These are phyloP conservation scores for Rhysida immarginata DNA, from an alignment of 1,140 invertebrate genomes.

Conservation along the genomic window DNA sequence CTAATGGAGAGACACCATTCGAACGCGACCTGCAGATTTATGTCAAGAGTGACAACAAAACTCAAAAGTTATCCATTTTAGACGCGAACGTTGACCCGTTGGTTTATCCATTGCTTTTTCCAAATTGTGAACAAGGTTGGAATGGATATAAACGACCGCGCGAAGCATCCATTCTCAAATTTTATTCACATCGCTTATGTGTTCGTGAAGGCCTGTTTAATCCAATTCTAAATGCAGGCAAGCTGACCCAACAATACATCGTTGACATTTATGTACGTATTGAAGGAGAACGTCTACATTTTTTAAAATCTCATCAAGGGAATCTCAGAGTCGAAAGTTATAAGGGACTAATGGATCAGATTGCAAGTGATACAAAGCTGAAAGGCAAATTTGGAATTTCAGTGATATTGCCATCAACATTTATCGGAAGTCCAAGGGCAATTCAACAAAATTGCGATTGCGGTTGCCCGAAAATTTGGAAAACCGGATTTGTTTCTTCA, in stretches of 20 bases:
- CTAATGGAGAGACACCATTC: neutral
- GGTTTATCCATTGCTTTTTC: neutral
- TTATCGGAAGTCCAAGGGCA: too few relatives aligned
- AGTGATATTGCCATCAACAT: too few relatives aligned
- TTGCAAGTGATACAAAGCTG: too few relatives aligned
- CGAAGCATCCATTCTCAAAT: neutral
- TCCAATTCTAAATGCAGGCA: neutral
- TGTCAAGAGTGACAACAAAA: neutral
- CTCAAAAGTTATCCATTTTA: neutral
- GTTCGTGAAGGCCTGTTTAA: neutral
- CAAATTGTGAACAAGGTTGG: neutral
- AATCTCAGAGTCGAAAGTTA: neutral
- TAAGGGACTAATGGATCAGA: neutral
- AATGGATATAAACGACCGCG: neutral
- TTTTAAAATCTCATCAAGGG: neutral
- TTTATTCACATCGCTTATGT: neutral
- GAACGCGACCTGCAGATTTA: too few relatives aligned
- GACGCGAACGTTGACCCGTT: neutral
- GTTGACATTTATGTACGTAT: neutral
- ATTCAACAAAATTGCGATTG: neutral
- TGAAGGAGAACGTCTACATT: neutral
- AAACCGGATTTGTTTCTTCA: constrained; percentile 14
- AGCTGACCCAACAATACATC: neutral
- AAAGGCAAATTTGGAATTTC: too few relatives aligned
- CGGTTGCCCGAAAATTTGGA: neutral